phyloP scores from a whole-genome alignment of 2,113 vertebrate species.

The Arenaria interpres region DNA sequence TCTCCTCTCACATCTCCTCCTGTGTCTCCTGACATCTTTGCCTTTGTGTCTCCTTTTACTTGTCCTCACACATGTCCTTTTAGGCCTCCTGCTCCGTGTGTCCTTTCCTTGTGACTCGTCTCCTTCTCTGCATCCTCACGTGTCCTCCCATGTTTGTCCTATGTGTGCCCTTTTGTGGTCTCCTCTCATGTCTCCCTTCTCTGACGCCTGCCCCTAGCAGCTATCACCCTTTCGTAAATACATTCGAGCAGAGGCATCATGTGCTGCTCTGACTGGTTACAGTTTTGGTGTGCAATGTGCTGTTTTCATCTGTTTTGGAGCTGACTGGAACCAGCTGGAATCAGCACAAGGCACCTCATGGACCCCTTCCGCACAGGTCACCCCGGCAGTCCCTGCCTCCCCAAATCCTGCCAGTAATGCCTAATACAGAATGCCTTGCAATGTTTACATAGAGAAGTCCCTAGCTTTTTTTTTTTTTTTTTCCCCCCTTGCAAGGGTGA shows the following conservation, averaged over 20 bases:
- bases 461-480: neutral
- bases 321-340: neutral
- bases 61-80: neutral
- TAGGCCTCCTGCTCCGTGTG: neutral
- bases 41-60: neutral
- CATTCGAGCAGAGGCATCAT: fast-evolving
- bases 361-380: neutral
- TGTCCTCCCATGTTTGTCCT: neutral
- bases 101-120: neutral
- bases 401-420: neutral
- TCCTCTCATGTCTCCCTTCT: neutral
- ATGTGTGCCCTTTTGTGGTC: neutral
- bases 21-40: neutral
- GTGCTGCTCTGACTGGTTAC: neutral
- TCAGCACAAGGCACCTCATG: neutral
- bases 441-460: neutral
- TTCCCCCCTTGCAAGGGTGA: neutral
- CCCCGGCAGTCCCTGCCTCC: neutral
- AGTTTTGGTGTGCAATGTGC: neutral
- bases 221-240: neutral
- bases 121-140: neutral
- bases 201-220: neutral
- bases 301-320: neutral
- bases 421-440: neutral
- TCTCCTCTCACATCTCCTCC: neutral